Evolutionary conservation across 1,140 invertebrate genomes (phyloP).

Genomic region (Sycophila sp.): DNA sequence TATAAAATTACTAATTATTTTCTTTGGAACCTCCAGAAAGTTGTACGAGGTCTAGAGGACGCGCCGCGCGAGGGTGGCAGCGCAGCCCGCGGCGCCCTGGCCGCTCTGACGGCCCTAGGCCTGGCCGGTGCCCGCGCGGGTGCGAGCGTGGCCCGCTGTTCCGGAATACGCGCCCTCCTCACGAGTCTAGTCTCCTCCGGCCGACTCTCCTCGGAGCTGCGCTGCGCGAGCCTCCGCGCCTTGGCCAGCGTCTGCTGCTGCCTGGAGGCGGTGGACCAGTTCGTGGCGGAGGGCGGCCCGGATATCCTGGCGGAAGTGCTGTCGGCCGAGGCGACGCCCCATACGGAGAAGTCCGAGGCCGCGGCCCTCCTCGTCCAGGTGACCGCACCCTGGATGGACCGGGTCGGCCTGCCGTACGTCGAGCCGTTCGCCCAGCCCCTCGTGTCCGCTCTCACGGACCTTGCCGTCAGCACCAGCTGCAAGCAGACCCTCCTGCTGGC

Average conservation of each 20-base stretch:
- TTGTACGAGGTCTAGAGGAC: constrained; percentile 58
- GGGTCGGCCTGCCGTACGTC: constrained; percentile 50
- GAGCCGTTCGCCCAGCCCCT: constrained; percentile 48
- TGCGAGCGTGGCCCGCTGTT: constrained; percentile 71
- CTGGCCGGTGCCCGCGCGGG: constrained; percentile 71
- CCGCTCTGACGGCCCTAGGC: constrained; percentile 63
- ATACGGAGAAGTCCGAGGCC: constrained; percentile 72
- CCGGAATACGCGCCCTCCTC: constrained; percentile 71
- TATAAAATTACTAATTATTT: too few species aligned
- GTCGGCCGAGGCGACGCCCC: constrained; percentile 50
- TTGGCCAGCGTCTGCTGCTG: constrained; percentile 75
- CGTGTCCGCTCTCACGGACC: constrained; percentile 55
- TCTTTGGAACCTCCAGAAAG: too few species aligned
- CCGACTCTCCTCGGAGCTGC: constrained; percentile 65
- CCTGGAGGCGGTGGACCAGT: constrained; percentile 70
- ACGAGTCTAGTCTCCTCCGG: constrained; percentile 51
- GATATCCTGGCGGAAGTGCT: constrained; percentile 73
- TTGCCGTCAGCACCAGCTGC: constrained; percentile 68
- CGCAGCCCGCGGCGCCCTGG: constrained; percentile 58
- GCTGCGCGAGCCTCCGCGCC: constrained; percentile 69
- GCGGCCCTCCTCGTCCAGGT: constrained; percentile 78
- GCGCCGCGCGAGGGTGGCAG: constrained; percentile 50
- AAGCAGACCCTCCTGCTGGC: constrained; percentile 74
- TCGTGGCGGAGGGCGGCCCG: constrained; percentile 73
- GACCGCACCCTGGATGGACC: constrained; percentile 76